Evolutionary conservation across 2,888 invertebrate species (phyloP).

Genomic region (Nephrotoma guestfalica): DNA sequence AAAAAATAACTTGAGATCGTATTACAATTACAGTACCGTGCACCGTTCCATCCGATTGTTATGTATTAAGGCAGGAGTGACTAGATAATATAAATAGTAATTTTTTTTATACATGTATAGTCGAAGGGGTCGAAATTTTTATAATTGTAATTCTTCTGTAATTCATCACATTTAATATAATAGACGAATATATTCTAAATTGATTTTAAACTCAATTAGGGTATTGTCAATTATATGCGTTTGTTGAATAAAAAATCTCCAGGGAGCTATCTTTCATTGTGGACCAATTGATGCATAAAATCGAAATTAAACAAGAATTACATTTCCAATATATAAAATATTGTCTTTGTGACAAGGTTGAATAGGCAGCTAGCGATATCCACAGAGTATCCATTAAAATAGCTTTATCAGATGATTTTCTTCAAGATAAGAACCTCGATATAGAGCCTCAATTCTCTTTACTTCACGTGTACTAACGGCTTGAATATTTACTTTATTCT

Average conservation of each 20-base stretch:
- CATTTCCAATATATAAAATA: not conserved
- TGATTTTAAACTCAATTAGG: constrained; percentile 34
- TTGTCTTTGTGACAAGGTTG: not conserved
- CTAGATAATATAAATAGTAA: not conserved
- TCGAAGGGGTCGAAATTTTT: not conserved
- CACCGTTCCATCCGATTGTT: not conserved
- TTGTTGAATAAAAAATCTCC: not conserved
- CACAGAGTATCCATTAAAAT: not conserved
- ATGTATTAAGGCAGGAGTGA: not conserved
- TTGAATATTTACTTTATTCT: not conserved
- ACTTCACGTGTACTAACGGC: not conserved
- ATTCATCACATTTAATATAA: not conserved
- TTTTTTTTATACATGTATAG: not conserved
- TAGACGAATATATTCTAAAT: constrained; percentile 19
- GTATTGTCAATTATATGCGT: constrained; percentile 6
- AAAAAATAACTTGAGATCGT: not conserved
- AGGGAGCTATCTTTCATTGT: not conserved
- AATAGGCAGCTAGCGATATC: not conserved
- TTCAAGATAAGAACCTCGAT: not conserved
- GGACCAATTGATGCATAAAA: not conserved
- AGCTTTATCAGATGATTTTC: not conserved
- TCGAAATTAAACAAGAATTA: not conserved
- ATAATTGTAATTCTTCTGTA: not conserved
- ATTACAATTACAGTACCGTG: not conserved
- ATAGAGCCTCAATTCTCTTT: not conserved